Percentiles rank a stretch among this genome's conserved stretches.
Evolutionary conservation across 2,113 vertebrate species (phyloP).

Genomic region (Xenus cinereus): DNA sequence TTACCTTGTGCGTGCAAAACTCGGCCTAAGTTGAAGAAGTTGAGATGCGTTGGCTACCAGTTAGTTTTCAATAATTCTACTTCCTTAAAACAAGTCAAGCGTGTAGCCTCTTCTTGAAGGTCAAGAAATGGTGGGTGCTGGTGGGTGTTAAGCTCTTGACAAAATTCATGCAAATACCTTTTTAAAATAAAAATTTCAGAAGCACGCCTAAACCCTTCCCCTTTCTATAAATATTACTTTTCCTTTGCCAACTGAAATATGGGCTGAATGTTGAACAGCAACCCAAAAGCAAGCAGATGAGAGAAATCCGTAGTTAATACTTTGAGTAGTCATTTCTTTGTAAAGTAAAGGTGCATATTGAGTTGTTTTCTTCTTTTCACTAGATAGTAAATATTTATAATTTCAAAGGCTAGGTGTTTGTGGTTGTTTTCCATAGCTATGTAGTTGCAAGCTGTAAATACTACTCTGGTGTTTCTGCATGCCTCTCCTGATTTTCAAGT

Average conservation of each 20-base stretch:
- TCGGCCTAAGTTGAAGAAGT: neutral
- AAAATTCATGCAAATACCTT: slow-evolving; percentile 62
- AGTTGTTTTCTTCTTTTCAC: neutral
- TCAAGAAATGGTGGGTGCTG: neutral
- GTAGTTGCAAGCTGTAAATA: neutral
- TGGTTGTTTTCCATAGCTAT: neutral
- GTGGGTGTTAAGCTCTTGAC: slow-evolving; percentile 28
- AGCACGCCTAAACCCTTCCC: neutral
- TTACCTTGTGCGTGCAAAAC: neutral
- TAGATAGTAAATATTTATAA: neutral
- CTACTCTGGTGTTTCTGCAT: neutral
- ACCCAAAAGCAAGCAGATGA: neutral
- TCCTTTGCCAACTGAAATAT: neutral
- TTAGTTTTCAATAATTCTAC: slow-evolving; percentile 46
- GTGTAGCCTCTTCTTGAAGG: slow-evolving; percentile 38
- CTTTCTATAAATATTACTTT: neutral
- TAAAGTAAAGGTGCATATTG: neutral
- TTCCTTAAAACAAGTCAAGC: slow-evolving; percentile 72
- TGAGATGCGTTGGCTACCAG: neutral
- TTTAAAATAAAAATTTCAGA: slow-evolving; percentile 59
- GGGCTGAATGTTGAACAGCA: neutral
- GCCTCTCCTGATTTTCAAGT: neutral
- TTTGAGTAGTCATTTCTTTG: neutral
- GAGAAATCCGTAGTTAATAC: neutral
- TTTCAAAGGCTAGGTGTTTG: neutral